Conservation (phyloP, 2,888 invertebrate genomes). For the Eledona agricola region DNA sequence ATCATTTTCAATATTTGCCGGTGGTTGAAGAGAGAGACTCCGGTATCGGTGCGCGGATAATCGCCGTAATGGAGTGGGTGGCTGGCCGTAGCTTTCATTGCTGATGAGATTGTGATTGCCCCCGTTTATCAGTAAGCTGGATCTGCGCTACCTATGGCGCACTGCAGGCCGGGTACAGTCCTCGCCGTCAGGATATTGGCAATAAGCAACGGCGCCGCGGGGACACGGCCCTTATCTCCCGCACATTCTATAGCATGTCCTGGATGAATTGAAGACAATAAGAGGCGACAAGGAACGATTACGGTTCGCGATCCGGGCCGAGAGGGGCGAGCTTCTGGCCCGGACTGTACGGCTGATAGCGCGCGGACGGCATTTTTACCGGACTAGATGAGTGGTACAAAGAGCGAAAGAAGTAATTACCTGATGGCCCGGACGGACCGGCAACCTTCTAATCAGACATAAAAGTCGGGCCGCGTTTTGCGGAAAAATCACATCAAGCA, state of each 20-base stretch:
- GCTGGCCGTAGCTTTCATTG: slow-evolving; percentile 58
- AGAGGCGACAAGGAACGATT: neutral
- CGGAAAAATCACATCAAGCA: too few species aligned
- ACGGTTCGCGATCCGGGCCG: too few species aligned
- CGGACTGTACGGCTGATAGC: slow-evolving; percentile 4
- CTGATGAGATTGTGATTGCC: slow-evolving; percentile 61
- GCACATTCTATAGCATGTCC: slow-evolving; percentile 2
- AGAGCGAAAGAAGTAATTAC: slow-evolving; percentile 47
- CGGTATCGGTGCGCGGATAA: slow-evolving; percentile 42
- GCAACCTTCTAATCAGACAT: slow-evolving; percentile 2
- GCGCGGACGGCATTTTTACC: slow-evolving; percentile 2
- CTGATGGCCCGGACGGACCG: slow-evolving; percentile 49
- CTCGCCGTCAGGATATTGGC: slow-evolving; percentile 38
- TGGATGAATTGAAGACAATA: slow-evolving; percentile 15
- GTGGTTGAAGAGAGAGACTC: slow-evolving; percentile 16
- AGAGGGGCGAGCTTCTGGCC: neutral
- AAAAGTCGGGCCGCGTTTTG: too few species aligned
- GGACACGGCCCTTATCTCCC: slow-evolving; percentile 18
- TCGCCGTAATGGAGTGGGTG: slow-evolving; percentile 55
- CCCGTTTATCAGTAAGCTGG: slow-evolving; percentile 58
- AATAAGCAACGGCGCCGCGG: slow-evolving; percentile 27
- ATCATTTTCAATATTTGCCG: slow-evolving; percentile 37
- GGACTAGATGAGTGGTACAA: slow-evolving; percentile 15
- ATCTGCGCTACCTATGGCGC: slow-evolving; percentile 52
- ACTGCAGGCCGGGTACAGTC: slow-evolving; percentile 49